phyloP scores from a whole-genome alignment of 2,797 vertebrate species.

The Clarias fuscus region DNA sequence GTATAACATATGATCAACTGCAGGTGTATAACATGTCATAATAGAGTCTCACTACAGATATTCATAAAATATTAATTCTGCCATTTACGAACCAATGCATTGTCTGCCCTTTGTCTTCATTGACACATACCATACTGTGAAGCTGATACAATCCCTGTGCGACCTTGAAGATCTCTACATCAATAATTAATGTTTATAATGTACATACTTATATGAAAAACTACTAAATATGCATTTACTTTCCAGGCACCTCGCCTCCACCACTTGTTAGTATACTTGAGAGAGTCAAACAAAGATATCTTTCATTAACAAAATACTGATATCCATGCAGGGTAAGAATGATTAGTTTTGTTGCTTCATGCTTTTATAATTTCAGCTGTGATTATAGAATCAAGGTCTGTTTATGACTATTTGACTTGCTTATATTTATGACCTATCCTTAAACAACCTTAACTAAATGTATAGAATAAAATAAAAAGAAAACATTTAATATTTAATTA shows the following conservation, averaged over 20 bases:
- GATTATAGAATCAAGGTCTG: background rate
- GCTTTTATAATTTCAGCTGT: background rate
- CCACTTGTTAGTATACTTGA: background rate
- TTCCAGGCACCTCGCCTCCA: background rate
- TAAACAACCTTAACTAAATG: background rate
- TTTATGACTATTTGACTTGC: background rate
- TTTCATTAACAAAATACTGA: background rate
- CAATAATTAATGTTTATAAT: background rate
- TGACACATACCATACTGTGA: background rate
- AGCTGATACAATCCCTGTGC: background rate
- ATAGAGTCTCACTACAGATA: conserved; percentile 1
- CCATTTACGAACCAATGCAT: background rate
- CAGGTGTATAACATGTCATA: conserved; percentile 1
- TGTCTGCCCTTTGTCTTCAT: background rate
- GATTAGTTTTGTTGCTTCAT: background rate
- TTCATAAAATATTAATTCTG: background rate
- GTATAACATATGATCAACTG: conserved; percentile 30
- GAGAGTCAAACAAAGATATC: background rate
- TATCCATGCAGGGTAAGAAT: background rate
- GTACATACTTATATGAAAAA: background rate
- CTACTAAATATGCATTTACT: background rate
- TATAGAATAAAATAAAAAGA: background rate
- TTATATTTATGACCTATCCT: background rate
- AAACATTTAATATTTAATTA: background rate
- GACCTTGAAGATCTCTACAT: conserved; percentile 1